These are phyloP conservation scores for Tetragonisca angustula DNA, from an alignment of 2,888 invertebrate species.

Conservation along the genomic window DNA sequence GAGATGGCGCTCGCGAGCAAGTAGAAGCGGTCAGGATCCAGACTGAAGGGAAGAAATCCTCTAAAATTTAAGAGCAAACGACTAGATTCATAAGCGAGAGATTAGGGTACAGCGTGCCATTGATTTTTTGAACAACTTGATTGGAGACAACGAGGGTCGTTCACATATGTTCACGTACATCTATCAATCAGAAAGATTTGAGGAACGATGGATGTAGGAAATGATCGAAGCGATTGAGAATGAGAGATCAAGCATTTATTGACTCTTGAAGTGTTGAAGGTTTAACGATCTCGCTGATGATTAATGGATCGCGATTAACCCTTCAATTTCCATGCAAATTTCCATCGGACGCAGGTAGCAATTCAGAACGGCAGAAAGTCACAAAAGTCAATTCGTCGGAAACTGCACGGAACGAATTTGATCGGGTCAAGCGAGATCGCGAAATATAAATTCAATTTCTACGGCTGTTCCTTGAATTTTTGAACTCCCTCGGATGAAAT, in stretches of 20 bases:
- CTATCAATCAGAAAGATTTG: not conserved
- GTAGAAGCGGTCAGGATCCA: conserved; percentile 9
- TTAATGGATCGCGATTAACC: too few species aligned
- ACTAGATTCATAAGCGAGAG: conserved; percentile 28
- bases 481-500: not conserved
- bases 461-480: not conserved
- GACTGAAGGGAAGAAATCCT: conserved; percentile 14
- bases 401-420: too few species aligned
- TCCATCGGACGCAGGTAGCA: too few species aligned
- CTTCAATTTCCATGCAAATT: too few species aligned
- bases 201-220: not conserved
- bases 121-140: conserved; percentile 3
- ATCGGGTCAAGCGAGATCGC: too few species aligned
- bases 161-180: not conserved
- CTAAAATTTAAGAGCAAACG: conserved; percentile 23
- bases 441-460: not conserved
- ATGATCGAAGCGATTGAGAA: not conserved
- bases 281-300: too few species aligned
- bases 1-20: conserved; percentile 13
- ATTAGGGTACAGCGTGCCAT: conserved; percentile 18
- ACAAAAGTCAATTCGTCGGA: too few species aligned
- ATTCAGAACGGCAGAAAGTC: too few species aligned
- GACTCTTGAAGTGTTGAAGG: too few species aligned
- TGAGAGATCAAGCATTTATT: not conserved
- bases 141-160: not conserved